phyloP scores from a whole-genome alignment of 2,888 invertebrate genomes.

The Halictus ligatus region DNA sequence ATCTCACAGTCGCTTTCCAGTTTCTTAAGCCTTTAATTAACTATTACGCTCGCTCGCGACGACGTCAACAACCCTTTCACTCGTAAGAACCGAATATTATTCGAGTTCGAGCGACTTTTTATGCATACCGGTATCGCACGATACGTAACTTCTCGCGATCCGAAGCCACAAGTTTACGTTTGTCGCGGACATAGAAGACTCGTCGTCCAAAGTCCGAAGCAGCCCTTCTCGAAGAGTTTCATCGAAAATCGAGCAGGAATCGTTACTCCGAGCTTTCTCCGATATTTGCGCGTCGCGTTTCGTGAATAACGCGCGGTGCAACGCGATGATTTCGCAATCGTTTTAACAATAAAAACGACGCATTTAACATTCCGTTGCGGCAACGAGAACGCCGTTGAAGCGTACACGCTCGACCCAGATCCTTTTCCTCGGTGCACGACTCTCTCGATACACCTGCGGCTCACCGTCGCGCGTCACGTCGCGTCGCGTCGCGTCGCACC shows the following conservation, averaged over 20 bases:
- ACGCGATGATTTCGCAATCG: conserved; percentile 32
- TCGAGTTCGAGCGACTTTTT: not conserved
- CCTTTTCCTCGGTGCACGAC: conserved; percentile 48
- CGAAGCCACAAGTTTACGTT: not conserved
- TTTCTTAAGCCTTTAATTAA: conserved; percentile 10
- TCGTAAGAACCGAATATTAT: not conserved
- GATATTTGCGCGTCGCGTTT: conserved; percentile 8
- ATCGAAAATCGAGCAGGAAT: not conserved
- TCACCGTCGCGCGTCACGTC: not conserved
- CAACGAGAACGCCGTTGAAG: conserved; percentile 39
- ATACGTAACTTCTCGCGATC: too few species aligned
- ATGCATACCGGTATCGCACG: too few species aligned
- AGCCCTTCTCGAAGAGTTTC: not conserved
- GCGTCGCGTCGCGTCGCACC: not conserved
- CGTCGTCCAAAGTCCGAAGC: not conserved
- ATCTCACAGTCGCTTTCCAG: not conserved
- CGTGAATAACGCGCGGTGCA: not conserved
- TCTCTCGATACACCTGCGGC: conserved; percentile 63
- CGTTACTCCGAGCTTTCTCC: not conserved
- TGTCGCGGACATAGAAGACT: not conserved
- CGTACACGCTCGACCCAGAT: conserved; percentile 60
- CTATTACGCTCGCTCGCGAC: conserved; percentile 13
- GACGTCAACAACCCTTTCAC: conserved; percentile 20
- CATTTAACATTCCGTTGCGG: conserved; percentile 33
- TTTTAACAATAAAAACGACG: conserved; percentile 41